Conservation (phyloP, 2,888 invertebrate genomes). For the Frankliniella fusca region DNA sequence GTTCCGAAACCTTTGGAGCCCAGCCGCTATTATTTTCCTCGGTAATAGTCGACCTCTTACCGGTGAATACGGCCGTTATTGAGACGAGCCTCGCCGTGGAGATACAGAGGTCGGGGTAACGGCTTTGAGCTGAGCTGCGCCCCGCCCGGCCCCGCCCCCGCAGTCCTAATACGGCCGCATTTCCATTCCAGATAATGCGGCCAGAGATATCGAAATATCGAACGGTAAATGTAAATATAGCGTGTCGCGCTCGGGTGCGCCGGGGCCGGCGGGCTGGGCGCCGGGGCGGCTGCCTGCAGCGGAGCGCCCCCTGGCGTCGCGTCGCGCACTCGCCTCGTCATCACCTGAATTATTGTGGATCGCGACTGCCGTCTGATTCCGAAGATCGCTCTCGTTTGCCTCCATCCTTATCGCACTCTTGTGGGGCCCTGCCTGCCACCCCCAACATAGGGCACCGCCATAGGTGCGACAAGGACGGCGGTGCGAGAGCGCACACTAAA, state of each 20-base stretch:
- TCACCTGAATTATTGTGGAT: neutral
- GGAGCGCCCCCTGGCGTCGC: neutral
- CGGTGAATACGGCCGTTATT: neutral
- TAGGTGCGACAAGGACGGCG: too few species aligned
- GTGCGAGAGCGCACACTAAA: too few species aligned
- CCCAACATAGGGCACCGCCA: too few species aligned
- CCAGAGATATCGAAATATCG: neutral
- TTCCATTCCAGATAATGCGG: neutral
- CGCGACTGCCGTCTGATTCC: too few species aligned
- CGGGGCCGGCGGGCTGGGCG: neutral
- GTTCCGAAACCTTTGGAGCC: too few species aligned
- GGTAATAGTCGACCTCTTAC: neutral
- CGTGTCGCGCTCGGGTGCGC: neutral
- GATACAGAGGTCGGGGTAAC: neutral
- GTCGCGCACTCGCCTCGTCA: neutral
- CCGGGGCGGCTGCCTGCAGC: neutral
- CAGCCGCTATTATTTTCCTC: neutral
- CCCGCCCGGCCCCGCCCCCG: neutral
- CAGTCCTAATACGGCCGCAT: neutral
- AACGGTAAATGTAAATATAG: conserved; percentile 1
- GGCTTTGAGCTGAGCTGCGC: neutral
- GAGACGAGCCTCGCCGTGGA: neutral
- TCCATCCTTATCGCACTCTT: too few species aligned
- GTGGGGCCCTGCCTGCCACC: too few species aligned
- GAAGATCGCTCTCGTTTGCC: too few species aligned